Conservation (phyloP, 2,797 vertebrate genomes). For the Periparus ater region DNA sequence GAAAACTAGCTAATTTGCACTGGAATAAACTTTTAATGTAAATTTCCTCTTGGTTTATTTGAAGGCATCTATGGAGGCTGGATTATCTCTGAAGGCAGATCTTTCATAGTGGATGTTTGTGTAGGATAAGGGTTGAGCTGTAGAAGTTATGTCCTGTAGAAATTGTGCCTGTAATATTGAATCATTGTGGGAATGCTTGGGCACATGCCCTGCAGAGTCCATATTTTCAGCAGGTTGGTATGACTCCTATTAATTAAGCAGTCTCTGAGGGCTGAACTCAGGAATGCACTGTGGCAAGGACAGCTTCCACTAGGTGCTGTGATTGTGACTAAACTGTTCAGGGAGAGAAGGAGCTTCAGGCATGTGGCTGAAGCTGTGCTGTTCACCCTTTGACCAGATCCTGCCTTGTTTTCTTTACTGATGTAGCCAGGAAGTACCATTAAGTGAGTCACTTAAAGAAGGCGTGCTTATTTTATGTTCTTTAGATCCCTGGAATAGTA, state of each 20-base stretch:
- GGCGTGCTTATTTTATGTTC: not conserved
- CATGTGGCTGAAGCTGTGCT: not conserved
- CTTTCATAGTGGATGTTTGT: not conserved
- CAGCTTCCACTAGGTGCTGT: not conserved
- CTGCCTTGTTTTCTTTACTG: not conserved
- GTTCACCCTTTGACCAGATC: not conserved
- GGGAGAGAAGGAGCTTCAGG: not conserved
- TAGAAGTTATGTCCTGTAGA: not conserved
- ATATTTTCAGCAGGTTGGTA: not conserved
- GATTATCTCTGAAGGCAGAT: not conserved
- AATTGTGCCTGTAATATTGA: not conserved
- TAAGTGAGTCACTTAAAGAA: not conserved
- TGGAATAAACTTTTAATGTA: not conserved
- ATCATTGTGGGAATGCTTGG: not conserved
- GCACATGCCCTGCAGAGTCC: accelerated
- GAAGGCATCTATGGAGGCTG: not conserved
- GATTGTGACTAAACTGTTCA: not conserved
- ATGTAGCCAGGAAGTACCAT: not conserved
- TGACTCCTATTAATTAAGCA: not conserved
- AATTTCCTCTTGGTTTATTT: not conserved
- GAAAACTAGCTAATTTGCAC: not conserved
- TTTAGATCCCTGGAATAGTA: not conserved
- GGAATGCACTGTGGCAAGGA: not conserved
- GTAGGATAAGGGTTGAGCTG: not conserved
- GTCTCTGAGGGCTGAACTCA: not conserved